Conservation (phyloP, 2,888 invertebrate genomes). For the Sarcophaga subvicina region DNA sequence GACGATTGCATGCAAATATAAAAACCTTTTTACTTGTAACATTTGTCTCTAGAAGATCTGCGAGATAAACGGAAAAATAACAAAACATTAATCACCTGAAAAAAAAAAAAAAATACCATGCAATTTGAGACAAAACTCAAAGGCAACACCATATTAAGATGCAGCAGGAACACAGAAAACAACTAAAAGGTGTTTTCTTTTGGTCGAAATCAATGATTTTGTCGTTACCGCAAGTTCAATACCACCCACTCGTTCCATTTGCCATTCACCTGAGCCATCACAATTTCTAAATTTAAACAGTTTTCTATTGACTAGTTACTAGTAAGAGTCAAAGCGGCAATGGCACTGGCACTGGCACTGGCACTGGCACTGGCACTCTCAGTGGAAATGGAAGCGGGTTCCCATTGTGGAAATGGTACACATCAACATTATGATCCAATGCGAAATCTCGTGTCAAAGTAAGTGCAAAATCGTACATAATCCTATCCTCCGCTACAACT, state of each 20-base stretch:
- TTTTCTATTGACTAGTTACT: slow-evolving; percentile 14
- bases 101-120: slow-evolving; percentile 2
- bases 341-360: background rate
- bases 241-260: slow-evolving; percentile 60
- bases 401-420: background rate
- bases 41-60: slow-evolving; percentile 47
- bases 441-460: slow-evolving; percentile 57
- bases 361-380: background rate
- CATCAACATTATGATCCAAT: slow-evolving; percentile 38
- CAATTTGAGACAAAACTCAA: background rate
- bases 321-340: background rate
- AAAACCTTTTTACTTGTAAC: slow-evolving; percentile 2
- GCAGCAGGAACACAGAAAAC: slow-evolving; percentile 38
- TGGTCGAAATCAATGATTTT: slow-evolving; percentile 59
- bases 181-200: slow-evolving; percentile 54
- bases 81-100: slow-evolving; percentile 55
- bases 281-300: slow-evolving; percentile 23
- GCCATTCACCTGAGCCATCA: slow-evolving; percentile 54
- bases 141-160: slow-evolving; percentile 16
- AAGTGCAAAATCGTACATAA: slow-evolving; percentile 33
- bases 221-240: slow-evolving; percentile 66
- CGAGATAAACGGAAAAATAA: slow-evolving; percentile 1
- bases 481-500: slow-evolving; percentile 44
- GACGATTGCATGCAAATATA: background rate
- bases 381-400: background rate